Conservation (phyloP, 2,113 vertebrate genomes). For the Cichladusa arquata region DNA sequence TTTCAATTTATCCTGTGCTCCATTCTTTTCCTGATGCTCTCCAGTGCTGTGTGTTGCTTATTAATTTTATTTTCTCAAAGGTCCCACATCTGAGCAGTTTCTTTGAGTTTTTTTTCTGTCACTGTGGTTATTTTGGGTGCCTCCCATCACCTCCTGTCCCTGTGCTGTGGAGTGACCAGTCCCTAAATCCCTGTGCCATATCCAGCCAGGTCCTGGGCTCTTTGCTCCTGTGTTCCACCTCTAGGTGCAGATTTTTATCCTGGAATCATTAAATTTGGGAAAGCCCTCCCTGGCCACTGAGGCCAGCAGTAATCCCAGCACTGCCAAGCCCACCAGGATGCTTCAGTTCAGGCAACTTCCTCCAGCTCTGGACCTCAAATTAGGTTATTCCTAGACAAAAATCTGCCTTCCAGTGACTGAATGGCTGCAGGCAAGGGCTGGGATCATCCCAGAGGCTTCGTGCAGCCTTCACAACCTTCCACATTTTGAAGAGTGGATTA, state of each 20-base stretch:
- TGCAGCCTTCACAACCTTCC: neutral
- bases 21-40: neutral
- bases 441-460: neutral
- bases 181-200: fast-evolving
- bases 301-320: neutral
- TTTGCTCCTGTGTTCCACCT: neutral
- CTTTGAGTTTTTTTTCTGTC: fast-evolving
- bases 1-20: neutral
- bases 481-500: neutral
- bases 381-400: neutral
- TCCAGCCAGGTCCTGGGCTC: neutral
- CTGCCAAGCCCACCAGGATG: neutral
- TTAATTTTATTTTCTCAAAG: neutral
- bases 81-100: neutral
- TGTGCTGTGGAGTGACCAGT: fast-evolving
- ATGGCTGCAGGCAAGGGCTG: neutral
- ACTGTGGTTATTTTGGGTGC: neutral
- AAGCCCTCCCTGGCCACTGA: neutral
- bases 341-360: neutral
- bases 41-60: fast-evolving
- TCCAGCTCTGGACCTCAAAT: neutral
- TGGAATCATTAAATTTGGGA: neutral
- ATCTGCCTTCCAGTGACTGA: neutral
- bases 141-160: neutral
- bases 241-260: neutral